phyloP scores from a whole-genome alignment of 2,113 vertebrate species.

The Sciurus niger region DNA sequence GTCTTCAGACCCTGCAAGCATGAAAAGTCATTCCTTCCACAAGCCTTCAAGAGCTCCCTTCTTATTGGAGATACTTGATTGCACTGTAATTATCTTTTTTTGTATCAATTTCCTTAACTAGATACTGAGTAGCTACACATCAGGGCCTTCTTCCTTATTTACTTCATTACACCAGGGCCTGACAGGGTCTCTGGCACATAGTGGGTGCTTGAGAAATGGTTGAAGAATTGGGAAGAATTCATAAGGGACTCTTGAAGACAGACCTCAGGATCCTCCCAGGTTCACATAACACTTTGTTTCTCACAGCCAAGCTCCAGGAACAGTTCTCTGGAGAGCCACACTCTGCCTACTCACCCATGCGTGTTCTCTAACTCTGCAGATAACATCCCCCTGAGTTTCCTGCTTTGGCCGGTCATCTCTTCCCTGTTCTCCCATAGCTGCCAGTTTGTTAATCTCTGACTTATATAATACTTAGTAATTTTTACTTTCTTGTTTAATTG shows the following conservation, averaged over 20 bases:
- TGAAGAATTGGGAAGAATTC: not conserved
- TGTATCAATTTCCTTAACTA: not conserved
- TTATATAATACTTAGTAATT: not conserved
- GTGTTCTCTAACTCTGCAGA: not conserved
- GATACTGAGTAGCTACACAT: not conserved
- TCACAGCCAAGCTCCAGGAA: not conserved
- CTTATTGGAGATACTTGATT: no score
- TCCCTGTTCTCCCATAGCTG: not conserved
- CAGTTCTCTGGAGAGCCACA: not conserved
- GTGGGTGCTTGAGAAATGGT: not conserved
- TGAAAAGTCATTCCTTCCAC: not conserved
- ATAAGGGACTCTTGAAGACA: not conserved
- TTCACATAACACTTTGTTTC: not conserved
- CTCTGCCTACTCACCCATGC: not conserved
- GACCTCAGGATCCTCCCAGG: not conserved
- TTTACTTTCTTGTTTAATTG: not conserved
- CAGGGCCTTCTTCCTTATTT: not conserved
- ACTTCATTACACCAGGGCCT: not conserved
- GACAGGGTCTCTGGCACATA: not conserved
- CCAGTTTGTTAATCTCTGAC: not conserved
- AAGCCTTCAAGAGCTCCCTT: not conserved
- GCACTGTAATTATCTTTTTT: not conserved
- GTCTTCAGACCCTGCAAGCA: not conserved
- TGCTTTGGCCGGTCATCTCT: not conserved
- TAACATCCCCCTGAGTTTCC: not conserved